phyloP scores from a whole-genome alignment of 2,113 vertebrate genomes.

The Haplotaxodon microlepis region DNA sequence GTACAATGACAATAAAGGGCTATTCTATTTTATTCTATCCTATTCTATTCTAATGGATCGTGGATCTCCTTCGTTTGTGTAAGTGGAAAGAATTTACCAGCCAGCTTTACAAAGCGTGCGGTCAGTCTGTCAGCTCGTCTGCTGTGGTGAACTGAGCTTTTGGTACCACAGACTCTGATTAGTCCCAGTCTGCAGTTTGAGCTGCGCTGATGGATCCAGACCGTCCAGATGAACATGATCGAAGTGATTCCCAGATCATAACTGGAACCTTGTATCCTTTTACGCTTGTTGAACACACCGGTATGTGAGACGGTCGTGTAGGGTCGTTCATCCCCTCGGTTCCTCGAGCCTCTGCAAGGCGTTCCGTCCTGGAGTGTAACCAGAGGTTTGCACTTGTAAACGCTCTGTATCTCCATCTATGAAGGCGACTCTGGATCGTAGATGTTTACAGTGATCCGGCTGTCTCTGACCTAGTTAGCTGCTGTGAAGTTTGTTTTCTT shows the following conservation, averaged over 20 bases:
- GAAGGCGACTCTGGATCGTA: not conserved
- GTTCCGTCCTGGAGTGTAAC: not conserved
- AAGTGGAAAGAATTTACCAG: not conserved
- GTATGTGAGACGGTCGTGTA: not conserved
- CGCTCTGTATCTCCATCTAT: not conserved
- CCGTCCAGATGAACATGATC: not conserved
- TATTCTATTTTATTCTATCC: not conserved
- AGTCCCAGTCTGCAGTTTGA: not conserved
- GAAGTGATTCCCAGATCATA: not conserved
- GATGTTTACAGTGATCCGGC: not conserved
- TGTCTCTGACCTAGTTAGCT: not conserved
- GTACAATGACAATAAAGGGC: not conserved
- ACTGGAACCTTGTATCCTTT: not conserved
- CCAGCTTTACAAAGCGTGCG: not conserved
- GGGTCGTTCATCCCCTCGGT: not conserved
- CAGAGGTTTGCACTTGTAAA: not conserved
- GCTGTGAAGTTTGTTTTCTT: not conserved
- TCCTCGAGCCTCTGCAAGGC: not conserved
- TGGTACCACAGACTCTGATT: not conserved
- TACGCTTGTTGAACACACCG: not conserved
- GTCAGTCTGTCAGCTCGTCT: not conserved
- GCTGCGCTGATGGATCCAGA: not conserved
- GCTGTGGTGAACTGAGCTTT: not conserved
- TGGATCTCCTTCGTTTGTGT: not conserved
- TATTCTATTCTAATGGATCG: not conserved